These are phyloP conservation scores for Acanthochromis polyacanthus DNA, from an alignment of 2,113 vertebrate genomes.

Conservation along the genomic window DNA sequence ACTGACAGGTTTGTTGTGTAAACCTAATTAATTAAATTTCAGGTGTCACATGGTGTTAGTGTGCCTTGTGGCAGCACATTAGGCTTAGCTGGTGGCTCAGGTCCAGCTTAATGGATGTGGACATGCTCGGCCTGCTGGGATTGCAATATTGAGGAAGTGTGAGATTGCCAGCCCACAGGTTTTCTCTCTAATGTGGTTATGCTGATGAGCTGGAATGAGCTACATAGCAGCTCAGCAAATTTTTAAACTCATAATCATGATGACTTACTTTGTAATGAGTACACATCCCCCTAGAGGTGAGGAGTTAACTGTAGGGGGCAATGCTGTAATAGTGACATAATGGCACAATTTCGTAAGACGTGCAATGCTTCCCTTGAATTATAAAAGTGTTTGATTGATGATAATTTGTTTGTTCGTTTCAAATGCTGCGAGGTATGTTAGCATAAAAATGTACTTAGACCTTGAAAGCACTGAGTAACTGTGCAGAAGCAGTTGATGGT, in stretches of 20 bases:
- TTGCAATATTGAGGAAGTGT: conserved; percentile 74
- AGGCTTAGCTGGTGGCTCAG: conserved; percentile 69
- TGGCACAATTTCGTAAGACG: conserved; percentile 45
- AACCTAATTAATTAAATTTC: conserved; percentile 77
- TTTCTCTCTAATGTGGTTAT: conserved; percentile 82
- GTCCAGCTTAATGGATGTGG: conserved; percentile 79
- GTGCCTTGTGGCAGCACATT: conserved; percentile 70
- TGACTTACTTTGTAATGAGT: conserved; percentile 83
- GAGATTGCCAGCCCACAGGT: conserved; percentile 81
- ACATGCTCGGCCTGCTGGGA: conserved; percentile 78
- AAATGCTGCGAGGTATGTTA: conserved; percentile 34
- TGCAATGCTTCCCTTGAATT: conserved; percentile 47
- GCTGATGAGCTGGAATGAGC: conserved; percentile 81
- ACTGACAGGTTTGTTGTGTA: conserved; percentile 65
- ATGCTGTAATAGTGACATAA: conserved; percentile 62
- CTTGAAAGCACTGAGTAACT: conserved; percentile 29
- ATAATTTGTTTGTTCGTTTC: conserved; percentile 13
- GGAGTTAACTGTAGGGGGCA: conserved; percentile 65
- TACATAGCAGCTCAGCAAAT: conserved; percentile 79
- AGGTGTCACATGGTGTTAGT: conserved; percentile 64
- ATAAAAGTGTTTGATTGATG: conserved; percentile 49
- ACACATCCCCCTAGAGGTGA: conserved; percentile 68
- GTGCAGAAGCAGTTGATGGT: conserved; percentile 32
- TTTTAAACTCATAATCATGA: conserved; percentile 84
- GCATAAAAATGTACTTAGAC: conserved; percentile 30